Evolutionary conservation across 2,888 invertebrate genomes (phyloP).

Genomic region (Leptinotarsa juncta): DNA sequence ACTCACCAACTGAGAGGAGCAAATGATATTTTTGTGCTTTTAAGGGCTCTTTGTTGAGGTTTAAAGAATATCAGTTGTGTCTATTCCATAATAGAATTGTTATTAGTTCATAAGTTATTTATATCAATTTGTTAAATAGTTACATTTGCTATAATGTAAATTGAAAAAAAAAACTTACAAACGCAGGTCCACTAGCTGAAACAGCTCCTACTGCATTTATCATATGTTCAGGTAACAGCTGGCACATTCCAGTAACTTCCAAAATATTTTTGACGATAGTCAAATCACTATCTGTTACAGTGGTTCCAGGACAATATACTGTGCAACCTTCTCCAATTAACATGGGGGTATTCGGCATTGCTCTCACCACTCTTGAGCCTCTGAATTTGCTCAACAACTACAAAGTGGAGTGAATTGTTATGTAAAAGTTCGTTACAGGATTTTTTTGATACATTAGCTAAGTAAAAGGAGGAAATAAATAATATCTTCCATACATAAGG

Average conservation of each 20-base stretch:
- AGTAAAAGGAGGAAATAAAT: too few relatives aligned
- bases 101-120: too few relatives aligned
- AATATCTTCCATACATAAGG: too few relatives aligned
- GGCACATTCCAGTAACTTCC: conserved; percentile 74
- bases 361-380: conserved; percentile 72
- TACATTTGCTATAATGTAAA: too few relatives aligned
- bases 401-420: conserved; percentile 28
- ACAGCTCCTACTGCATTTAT: conserved; percentile 84
- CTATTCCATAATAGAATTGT: too few relatives aligned
- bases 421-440: neutral
- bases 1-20: too few relatives aligned
- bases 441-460: too few relatives aligned
- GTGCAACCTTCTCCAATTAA: conserved; percentile 78
- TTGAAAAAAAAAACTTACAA: conserved; percentile 71
- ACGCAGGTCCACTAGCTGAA: conserved; percentile 92
- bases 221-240: conserved; percentile 80
- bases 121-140: too few relatives aligned
- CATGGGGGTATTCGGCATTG: conserved; percentile 92
- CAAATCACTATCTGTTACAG: conserved; percentile 70
- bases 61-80: too few relatives aligned
- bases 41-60: too few relatives aligned
- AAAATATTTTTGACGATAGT: conserved; percentile 71
- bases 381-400: conserved; percentile 54
- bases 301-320: conserved; percentile 71
- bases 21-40: too few relatives aligned